Base-by-base conservation (phyloP, 2,888 invertebrate genomes). In the Cyclophora punctaria region DNA sequence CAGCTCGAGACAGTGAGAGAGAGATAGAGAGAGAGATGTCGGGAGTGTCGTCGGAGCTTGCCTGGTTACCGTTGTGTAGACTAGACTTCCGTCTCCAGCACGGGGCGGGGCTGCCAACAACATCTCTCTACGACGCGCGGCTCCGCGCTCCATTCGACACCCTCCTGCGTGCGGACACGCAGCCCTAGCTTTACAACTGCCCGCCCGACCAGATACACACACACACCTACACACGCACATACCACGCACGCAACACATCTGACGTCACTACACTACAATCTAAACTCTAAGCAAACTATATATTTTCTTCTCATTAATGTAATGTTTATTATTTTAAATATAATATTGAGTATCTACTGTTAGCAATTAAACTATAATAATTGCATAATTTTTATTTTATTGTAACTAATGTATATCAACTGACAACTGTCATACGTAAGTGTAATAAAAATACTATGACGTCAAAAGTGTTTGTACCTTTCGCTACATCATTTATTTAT, bases 71-170 rank as follows among this genome's bases (percentile, higher is more conserved):
- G 37, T 5, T 37, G 37, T 37, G 37, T 20, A 20, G 20, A 20
- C 89, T 88, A 88, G 83, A 88, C 89, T 78, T 89, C 89, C 58
- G 88, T 89, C 88, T 88, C 89, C 77, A 88, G 79, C 78, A 80
- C 84, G 64, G 85, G 81, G 71, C 86, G 85, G 61, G 83, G 85
- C 85, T 86, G 84, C 85, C 86, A 85, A 83, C 86, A 86, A 84
- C 88, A 85, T 78, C 87, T 85, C 85, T 85, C 87, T 68, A 82
- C 82, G 77, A 73, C 81, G 77, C 83, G 82, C 78, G 82, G 79
- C 80, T 84, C 85, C 71, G 61, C 71, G 69, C 81, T 80, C 85
- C 84, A 85, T 75, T 86, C 87, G 75, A 80, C 85, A 74, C 85
- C 86, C 78, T 86, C 87, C 87, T 87, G 85, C 74, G 72, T 71